Conservation (phyloP, 2,888 invertebrate genomes). For the Amorpha juglandis region DNA sequence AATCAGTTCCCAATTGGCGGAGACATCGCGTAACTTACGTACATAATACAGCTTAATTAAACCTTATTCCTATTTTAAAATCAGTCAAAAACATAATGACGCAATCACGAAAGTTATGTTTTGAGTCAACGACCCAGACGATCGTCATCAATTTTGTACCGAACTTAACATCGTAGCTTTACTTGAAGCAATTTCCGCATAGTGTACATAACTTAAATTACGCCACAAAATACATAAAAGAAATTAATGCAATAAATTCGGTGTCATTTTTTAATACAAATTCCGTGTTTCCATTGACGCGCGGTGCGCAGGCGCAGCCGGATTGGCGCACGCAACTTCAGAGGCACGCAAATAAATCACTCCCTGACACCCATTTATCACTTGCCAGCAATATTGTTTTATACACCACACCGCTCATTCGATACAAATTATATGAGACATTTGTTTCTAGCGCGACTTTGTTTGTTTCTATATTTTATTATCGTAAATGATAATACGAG, state of each 20-base stretch:
- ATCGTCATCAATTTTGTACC: no score
- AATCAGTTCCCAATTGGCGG: no score
- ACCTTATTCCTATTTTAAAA: no score
- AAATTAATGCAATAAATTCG: conserved; percentile 16
- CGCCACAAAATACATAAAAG: not conserved
- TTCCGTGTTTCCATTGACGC: conserved; percentile 13
- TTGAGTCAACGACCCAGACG: no score
- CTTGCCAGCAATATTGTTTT: conserved; percentile 59
- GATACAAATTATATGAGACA: conserved; percentile 39
- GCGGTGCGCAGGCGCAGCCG: conserved; percentile 1
- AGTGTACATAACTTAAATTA: not conserved
- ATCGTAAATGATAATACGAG: no score
- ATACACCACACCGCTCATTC: conserved; percentile 48
- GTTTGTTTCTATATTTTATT: not conserved
- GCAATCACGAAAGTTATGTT: no score
- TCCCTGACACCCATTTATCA: conserved; percentile 74
- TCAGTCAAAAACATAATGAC: no score
- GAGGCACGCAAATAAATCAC: conserved; percentile 69
- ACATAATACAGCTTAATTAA: no score
- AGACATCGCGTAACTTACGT: no score
- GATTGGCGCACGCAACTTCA: not conserved
- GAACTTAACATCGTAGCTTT: no score
- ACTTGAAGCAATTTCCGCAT: no score
- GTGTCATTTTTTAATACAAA: conserved; percentile 1
- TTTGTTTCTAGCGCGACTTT: not conserved